Percentiles rank a stretch among this genome's conserved stretches.
These are phyloP conservation scores for Novumbra hubbsi DNA, from an alignment of 2,797 vertebrate genomes.

Conservation along the genomic window DNA sequence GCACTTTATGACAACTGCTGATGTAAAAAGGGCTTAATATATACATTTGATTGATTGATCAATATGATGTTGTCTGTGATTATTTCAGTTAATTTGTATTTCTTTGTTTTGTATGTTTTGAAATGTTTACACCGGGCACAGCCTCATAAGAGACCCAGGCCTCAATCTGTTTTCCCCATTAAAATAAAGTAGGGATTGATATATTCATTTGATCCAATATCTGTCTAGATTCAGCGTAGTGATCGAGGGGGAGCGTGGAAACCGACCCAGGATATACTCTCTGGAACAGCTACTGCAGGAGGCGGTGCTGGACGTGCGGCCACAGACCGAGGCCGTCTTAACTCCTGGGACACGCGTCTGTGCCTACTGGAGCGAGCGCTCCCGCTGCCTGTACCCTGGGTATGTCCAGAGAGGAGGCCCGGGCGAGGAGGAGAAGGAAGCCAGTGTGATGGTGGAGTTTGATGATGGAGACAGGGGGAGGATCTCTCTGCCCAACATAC, in stretches of 20 bases:
- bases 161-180: no score
- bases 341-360: slow-evolving; percentile 88
- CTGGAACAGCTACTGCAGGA: slow-evolving; percentile 95
- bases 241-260: slow-evolving; percentile 92
- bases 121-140: no score
- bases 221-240: slow-evolving; percentile 88
- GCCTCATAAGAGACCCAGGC: no score
- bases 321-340: slow-evolving; percentile 81
- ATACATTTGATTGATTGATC: no score
- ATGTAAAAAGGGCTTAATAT: no score
- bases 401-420: slow-evolving; percentile 83
- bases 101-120: no score
- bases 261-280: slow-evolving; percentile 90
- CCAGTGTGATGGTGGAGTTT: slow-evolving; percentile 91
- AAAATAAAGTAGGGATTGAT: no score
- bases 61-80: no score
- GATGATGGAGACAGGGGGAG: slow-evolving; percentile 94
- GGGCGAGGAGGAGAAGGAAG: slow-evolving; percentile 85
- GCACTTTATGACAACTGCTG: no score
- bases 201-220: no score
- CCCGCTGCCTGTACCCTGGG: slow-evolving; percentile 91
- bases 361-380: slow-evolving; percentile 95
- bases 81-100: no score
- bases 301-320: slow-evolving; percentile 87
- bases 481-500: slow-evolving; percentile 88